A percentile compares a stretch with the other conserved stretches of the same genome.
phyloP scores from a whole-genome alignment of 2,113 vertebrate genomes.

The Mola mola region DNA sequence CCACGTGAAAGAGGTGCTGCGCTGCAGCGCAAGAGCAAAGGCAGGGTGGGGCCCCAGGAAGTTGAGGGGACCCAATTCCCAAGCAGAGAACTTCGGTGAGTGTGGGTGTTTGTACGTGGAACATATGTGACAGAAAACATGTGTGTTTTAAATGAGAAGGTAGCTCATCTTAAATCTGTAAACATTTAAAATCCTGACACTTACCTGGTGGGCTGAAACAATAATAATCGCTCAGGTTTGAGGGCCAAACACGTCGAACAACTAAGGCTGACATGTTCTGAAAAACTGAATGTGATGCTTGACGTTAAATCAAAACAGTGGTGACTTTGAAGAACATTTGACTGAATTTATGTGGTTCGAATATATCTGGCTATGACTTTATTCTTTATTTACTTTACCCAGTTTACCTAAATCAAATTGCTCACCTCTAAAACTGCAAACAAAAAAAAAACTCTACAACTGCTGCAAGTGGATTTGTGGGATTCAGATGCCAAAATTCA shows the following conservation, averaged over 20 bases:
- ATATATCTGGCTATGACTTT: too few relatives aligned
- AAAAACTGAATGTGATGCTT: too few relatives aligned
- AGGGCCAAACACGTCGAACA: too few relatives aligned
- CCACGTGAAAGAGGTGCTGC: conserved; percentile 96
- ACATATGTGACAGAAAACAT: conserved; percentile 32
- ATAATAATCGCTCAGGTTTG: too few relatives aligned
- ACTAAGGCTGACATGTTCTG: too few relatives aligned
- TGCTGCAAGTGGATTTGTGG: not conserved
- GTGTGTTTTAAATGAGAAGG: not conserved
- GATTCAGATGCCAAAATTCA: not conserved
- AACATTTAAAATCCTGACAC: not conserved
- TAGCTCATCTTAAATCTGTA: not conserved
- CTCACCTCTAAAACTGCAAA: not conserved
- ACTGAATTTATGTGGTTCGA: too few relatives aligned
- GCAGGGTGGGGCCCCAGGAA: conserved; percentile 85
- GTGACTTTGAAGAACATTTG: too few relatives aligned
- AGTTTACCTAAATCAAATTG: too few relatives aligned
- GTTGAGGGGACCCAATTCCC: conserved; percentile 83
- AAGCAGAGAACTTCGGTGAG: conserved; percentile 75
- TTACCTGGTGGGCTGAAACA: too few relatives aligned
- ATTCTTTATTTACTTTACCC: too few relatives aligned
- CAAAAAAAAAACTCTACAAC: not conserved
- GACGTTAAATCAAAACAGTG: too few relatives aligned
- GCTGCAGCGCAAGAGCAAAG: conserved; percentile 85
- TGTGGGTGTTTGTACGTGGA: conserved; percentile 51